A percentile compares a stretch with the other conserved stretches of the same genome.
phyloP scores from a whole-genome alignment of 1,140 invertebrate genomes.

The Pinna nobilis region DNA sequence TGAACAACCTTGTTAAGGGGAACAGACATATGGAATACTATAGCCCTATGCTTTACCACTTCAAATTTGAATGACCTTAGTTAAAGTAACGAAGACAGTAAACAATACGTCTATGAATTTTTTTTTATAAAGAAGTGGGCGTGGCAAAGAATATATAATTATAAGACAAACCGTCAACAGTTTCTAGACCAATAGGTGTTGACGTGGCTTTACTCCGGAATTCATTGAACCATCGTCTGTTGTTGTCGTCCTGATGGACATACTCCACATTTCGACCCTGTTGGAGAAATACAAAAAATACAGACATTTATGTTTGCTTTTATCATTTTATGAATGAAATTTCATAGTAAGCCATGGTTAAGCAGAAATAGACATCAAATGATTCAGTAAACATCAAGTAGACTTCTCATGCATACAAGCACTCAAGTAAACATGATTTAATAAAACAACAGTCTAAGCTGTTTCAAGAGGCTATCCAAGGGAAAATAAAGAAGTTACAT shows the following conservation, averaged over 20 bases:
- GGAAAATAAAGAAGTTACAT: no score
- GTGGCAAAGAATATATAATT: no score
- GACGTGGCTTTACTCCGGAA: slow-evolving; percentile 72
- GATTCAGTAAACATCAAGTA: not conserved
- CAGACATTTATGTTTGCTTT: not conserved
- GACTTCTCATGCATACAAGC: not conserved
- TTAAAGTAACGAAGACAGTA: no score
- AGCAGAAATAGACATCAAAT: not conserved
- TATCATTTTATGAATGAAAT: not conserved
- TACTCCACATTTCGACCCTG: slow-evolving; percentile 73
- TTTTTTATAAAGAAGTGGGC: no score
- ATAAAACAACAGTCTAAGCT: no score
- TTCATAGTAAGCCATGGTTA: not conserved
- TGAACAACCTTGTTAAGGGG: no score
- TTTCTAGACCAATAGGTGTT: slow-evolving; percentile 70
- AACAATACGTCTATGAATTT: no score
- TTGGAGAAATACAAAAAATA: slow-evolving; percentile 18
- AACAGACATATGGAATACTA: no score
- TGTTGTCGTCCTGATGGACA: slow-evolving; percentile 73
- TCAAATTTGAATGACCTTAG: no score
- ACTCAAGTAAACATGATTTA: not conserved
- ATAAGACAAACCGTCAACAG: slow-evolving; percentile 69
- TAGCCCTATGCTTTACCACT: no score
- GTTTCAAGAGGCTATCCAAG: no score
- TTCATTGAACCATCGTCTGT: slow-evolving; percentile 74